A percentile compares a stretch with the other conserved stretches of the same genome.
Conservation (phyloP, 2,888 invertebrate genomes). For the Rhodophaea formosa region DNA sequence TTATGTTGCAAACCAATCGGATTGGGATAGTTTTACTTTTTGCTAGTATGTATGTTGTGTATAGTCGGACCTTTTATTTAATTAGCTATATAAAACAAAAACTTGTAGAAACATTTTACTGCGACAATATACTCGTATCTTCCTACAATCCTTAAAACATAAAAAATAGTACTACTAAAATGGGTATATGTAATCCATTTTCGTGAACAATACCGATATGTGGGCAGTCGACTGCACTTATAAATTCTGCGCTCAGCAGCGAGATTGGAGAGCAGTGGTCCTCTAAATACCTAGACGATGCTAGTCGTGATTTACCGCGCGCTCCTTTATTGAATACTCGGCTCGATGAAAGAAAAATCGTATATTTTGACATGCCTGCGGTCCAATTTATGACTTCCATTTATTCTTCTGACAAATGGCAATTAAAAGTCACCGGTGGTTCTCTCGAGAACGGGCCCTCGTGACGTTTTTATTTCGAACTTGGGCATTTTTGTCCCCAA, state of each 20-base stretch:
- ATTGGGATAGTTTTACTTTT: too few species aligned
- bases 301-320: constrained; percentile 64
- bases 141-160: too few species aligned
- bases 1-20: not conserved
- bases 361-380: constrained; percentile 66
- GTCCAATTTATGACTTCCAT: constrained; percentile 67
- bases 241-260: constrained; percentile 22
- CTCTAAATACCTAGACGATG: constrained; percentile 48
- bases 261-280: constrained; percentile 39
- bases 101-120: too few species aligned
- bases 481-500: constrained; percentile 34
- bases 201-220: not conserved
- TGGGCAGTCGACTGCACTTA: not conserved
- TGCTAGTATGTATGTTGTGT: too few species aligned
- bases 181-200: too few species aligned
- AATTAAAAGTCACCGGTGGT: constrained; percentile 56
- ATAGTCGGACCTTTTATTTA: too few species aligned
- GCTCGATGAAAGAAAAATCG: constrained; percentile 71
- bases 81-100: too few species aligned
- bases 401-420: constrained; percentile 62
- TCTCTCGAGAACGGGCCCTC: constrained; percentile 23
- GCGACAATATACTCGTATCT: too few species aligned
- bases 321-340: constrained; percentile 70
- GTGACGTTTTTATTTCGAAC: constrained; percentile 33
- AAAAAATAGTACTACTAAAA: too few species aligned